Percentiles rank a stretch among this genome's conserved stretches.
Evolutionary conservation across 2,113 vertebrate genomes (phyloP).

Genomic region (Sinocyclocheilus anshuiensis): DNA sequence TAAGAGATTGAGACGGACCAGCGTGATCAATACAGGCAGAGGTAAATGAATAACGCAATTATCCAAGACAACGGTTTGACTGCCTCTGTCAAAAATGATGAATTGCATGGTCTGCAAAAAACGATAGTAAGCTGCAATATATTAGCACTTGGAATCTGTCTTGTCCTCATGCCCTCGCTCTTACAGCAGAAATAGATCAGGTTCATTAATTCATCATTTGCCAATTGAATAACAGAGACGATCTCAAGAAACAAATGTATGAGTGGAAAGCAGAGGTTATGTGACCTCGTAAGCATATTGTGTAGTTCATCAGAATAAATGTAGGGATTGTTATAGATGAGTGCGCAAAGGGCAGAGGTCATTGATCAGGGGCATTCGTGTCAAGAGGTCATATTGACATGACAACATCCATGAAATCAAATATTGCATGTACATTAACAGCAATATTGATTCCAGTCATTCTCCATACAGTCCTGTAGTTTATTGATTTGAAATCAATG

Average conservation of each 20-base stretch:
- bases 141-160: constrained; percentile 37
- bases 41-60: constrained; percentile 63
- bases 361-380: not conserved
- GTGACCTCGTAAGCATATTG: not conserved
- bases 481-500: not conserved
- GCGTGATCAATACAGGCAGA: constrained; percentile 55
- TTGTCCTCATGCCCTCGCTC: constrained; percentile 37
- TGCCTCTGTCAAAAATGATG: constrained; percentile 60
- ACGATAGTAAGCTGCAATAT: constrained; percentile 1
- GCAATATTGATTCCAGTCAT: constrained; percentile 36
- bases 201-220: constrained; percentile 60
- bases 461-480: not conserved
- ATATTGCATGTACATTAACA: constrained; percentile 26
- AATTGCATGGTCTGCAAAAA: constrained; percentile 48
- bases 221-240: not conserved
- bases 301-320: not conserved
- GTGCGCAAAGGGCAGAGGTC: not conserved
- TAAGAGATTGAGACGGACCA: constrained; percentile 60
- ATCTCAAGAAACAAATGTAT: not conserved
- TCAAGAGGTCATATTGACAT: constrained; percentile 31
- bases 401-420: constrained; percentile 34
- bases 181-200: constrained; percentile 60
- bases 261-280: not conserved
- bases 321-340: not conserved
- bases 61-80: constrained; percentile 56